phyloP scores from a whole-genome alignment of 2,113 vertebrate genomes.

The Kryptolebias marmoratus region DNA sequence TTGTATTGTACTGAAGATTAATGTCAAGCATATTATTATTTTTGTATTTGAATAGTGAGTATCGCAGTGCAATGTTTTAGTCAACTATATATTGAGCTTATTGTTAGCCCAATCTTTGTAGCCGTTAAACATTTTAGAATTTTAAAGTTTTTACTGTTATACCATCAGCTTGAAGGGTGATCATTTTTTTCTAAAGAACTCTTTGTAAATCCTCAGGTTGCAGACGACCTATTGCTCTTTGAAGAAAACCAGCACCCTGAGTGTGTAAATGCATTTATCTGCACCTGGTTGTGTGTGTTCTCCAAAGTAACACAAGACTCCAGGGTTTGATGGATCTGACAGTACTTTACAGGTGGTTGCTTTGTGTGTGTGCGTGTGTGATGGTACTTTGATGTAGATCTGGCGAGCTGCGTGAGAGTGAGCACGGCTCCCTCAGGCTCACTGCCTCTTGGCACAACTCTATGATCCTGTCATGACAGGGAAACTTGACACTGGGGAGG shows the following conservation, averaged over 20 bases:
- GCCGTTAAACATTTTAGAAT: no score
- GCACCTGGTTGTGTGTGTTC: slow-evolving; percentile 17
- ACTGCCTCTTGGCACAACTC: slow-evolving; percentile 64
- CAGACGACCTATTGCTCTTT: slow-evolving; percentile 46
- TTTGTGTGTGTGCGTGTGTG: slow-evolving; percentile 36
- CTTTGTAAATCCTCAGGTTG: slow-evolving; percentile 3
- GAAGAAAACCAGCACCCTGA: neutral
- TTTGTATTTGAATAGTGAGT: no score
- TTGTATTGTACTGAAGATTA: no score
- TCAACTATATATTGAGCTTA: no score
- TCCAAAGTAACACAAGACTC: slow-evolving; percentile 36
- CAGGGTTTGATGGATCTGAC: slow-evolving; percentile 34
- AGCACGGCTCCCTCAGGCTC: slow-evolving; percentile 55
- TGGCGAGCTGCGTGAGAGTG: slow-evolving; percentile 26
- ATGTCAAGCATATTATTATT: no score
- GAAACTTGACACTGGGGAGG: slow-evolving; percentile 72
- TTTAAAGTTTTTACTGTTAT: no score
- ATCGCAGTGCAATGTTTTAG: no score
- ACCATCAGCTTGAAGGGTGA: no score
- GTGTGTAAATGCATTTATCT: slow-evolving; percentile 5
- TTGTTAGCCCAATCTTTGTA: no score
- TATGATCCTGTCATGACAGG: slow-evolving; percentile 61
- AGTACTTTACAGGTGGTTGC: slow-evolving; percentile 59
- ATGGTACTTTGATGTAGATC: slow-evolving; percentile 61
- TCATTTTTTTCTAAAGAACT: no score